Percentiles rank a stretch among this genome's conserved stretches.
These are phyloP conservation scores for Stenodera caucasica DNA, from an alignment of 2,888 invertebrate species.

Conservation along the genomic window DNA sequence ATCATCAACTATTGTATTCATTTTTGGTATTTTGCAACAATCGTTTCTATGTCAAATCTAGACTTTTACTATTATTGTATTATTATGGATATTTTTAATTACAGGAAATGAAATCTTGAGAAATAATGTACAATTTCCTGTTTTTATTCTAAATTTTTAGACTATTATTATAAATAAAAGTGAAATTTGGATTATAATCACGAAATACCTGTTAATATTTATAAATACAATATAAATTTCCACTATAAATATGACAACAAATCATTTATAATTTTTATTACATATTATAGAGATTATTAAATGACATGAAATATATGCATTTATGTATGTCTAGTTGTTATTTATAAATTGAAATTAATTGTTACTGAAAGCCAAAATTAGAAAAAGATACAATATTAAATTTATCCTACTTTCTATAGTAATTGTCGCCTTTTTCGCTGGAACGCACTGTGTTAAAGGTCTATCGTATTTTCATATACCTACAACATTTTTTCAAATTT, in stretches of 20 bases:
- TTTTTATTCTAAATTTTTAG: not conserved
- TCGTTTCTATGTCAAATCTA: too few relatives aligned
- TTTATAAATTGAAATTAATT: constrained; percentile 1
- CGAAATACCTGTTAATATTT: not conserved
- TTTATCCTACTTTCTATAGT: too few relatives aligned
- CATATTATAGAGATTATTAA: not conserved
- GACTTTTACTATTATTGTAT: too few relatives aligned
- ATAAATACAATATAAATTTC: not conserved
- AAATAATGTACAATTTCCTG: not conserved
- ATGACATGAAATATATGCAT: not conserved
- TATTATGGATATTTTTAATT: too few relatives aligned
- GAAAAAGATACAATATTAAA: too few relatives aligned
- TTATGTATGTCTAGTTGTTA: not conserved
- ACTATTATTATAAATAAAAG: not conserved
- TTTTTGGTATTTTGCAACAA: too few relatives aligned
- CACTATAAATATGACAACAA: not conserved
- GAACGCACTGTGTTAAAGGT: too few relatives aligned
- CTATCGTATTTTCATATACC: too few relatives aligned
- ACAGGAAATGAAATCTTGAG: too few relatives aligned
- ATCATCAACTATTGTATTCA: too few relatives aligned
- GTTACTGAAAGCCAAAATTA: not conserved
- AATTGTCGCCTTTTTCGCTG: too few relatives aligned
- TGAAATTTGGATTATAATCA: not conserved
- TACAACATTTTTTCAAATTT: too few relatives aligned
- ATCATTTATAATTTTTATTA: constrained; percentile 1